Evolutionary conservation across 2,113 vertebrate species (phyloP), one percentile per base, ranked within the genome.

Genomic region (Dromas ardeola): DNA sequence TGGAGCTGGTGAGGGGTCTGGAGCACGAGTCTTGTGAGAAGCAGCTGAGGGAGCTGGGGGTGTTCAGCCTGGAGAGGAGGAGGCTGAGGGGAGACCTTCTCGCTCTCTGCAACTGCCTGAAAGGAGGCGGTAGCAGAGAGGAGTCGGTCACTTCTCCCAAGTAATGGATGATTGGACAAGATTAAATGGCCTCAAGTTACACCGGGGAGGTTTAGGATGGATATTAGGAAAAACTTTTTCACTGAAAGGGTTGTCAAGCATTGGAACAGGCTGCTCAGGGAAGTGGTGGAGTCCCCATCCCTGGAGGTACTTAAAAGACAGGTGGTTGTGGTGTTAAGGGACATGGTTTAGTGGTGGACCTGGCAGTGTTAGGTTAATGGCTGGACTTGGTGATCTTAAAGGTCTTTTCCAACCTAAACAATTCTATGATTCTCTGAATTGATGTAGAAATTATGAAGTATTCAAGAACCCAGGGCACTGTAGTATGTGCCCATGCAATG

Each of bases 91-190:
- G 58, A 61, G 22, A 36, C 58, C 22, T 56, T 56, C 18, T 58
- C 12, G 1, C 22, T 36, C 58, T 61, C 22, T 16, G 36, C n/a
- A 36, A n/a, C n/a, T n/a, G n/a, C n/a, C n/a, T n/a, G n/a, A n/a
- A n/a, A n/a, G 6, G n/a, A 22, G 10, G 58, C 14, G 9, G 34
- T n/a, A 61, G n/a, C n/a, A 1, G 2, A 9, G 21, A 13, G 21
- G 58, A 0, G 34, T 59, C 5, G 4, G n/a, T 36, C 22, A 36
- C 23, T 61, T 61, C n/a, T 38, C n/a, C n/a, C 59, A 61, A 17
- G n/a, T 15, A 26, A 38, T 23, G 36, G 6, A 36, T 7, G 7
- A 36, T 38, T 1, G 23, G 23, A 38, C 59, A 26, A 38, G n/a
- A 61, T 10, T 10, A 61, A 61, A 38, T 11, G 15, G 23, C 59